Evolutionary conservation across 2,888 invertebrate species (phyloP).

Genomic region (Meteorus colon): DNA sequence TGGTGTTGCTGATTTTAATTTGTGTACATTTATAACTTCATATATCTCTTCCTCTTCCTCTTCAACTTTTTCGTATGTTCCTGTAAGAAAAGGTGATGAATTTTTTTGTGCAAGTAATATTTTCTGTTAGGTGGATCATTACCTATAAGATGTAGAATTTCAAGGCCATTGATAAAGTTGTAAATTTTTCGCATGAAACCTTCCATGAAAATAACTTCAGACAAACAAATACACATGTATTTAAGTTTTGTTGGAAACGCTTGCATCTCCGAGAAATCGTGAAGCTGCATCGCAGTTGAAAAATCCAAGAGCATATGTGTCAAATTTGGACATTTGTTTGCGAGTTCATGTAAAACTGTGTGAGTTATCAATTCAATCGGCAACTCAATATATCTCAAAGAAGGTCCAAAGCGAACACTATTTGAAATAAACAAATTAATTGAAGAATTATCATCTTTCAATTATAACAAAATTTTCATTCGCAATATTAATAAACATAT

Average conservation of each 20-base stretch:
- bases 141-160: slow-evolving; percentile 97
- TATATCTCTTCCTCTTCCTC: slow-evolving; percentile 99
- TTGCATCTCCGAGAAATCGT: slow-evolving; percentile 99
- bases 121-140: background rate
- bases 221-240: slow-evolving; percentile 96
- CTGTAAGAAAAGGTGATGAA: slow-evolving; percentile 70
- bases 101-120: background rate
- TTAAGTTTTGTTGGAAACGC: slow-evolving; percentile 97
- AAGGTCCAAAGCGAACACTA: slow-evolving; percentile 89
- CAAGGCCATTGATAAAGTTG: slow-evolving; percentile 98
- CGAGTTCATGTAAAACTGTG: slow-evolving; percentile 96
- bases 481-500: background rate
- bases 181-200: slow-evolving; percentile 99
- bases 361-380: slow-evolving; percentile 98
- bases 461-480: background rate
- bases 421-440: slow-evolving; percentile 9
- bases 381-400: slow-evolving; percentile 91
- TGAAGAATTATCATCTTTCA: slow-evolving; percentile 4
- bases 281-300: slow-evolving; percentile 99
- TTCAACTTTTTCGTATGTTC: slow-evolving; percentile 97
- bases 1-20: slow-evolving; percentile 97
- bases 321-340: slow-evolving; percentile 95
- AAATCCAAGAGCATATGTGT: slow-evolving; percentile 98
- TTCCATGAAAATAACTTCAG: slow-evolving; percentile 99
- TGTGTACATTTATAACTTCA: slow-evolving; percentile 99